Percentiles rank a stretch among this genome's conserved stretches.
These are phyloP conservation scores for Drosophila tripunctata DNA, from an alignment of 2,888 invertebrate species.

Conservation along the genomic window DNA sequence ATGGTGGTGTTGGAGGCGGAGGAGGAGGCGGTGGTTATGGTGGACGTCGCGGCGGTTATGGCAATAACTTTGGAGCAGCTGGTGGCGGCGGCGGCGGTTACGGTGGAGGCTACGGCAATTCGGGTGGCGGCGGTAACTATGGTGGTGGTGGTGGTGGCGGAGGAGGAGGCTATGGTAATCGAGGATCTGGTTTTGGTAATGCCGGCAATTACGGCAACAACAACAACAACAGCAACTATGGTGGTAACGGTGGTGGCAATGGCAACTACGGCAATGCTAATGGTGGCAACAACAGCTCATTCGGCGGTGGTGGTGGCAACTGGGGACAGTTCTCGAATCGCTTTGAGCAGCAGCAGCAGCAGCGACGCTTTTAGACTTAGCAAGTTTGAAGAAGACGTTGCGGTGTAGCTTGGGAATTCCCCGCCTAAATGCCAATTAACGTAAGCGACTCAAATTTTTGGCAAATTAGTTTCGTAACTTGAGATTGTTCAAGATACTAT, in stretches of 20 bases:
- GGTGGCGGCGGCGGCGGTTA: conserved; percentile 43
- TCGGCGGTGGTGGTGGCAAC: conserved; percentile 1
- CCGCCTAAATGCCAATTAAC: background rate
- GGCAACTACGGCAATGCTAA: background rate
- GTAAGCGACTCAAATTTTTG: background rate
- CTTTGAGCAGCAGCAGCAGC: background rate
- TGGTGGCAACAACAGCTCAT: background rate
- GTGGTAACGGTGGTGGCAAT: background rate
- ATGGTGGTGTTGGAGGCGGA: conserved; percentile 51
- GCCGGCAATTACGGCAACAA: background rate
- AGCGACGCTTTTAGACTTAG: too few relatives aligned
- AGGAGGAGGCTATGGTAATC: conserved; percentile 1
- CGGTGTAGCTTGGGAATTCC: too few relatives aligned
- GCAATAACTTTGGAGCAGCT: conserved; percentile 1
- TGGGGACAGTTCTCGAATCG: conserved; percentile 24
- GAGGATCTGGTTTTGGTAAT: background rate
- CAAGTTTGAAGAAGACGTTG: background rate
- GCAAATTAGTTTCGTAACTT: background rate
- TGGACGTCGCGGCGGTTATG: conserved; percentile 51
- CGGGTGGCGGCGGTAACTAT: conserved; percentile 61
- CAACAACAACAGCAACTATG: too few relatives aligned
- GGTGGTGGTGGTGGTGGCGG: conserved; percentile 12
- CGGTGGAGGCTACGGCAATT: conserved; percentile 52
- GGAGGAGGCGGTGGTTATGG: conserved; percentile 55
- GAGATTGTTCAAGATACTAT: background rate